A percentile compares a stretch with the other conserved stretches of the same genome.
Conservation (phyloP, 2,113 vertebrate genomes). For the Cardinalis cardinalis region DNA sequence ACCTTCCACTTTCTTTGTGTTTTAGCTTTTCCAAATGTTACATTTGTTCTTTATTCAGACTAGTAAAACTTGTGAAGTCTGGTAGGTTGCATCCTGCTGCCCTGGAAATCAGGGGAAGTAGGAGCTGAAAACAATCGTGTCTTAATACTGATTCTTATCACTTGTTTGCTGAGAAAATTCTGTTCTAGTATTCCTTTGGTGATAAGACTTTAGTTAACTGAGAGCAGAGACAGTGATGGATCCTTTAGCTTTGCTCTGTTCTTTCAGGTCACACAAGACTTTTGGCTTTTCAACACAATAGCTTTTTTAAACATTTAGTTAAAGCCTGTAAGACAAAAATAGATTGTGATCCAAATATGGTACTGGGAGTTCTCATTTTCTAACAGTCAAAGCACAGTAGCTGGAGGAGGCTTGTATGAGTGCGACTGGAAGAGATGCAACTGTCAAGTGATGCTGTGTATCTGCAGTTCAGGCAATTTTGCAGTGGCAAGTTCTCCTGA, state of each 20-base stretch:
- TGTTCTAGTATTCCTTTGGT: background rate
- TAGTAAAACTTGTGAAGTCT: background rate
- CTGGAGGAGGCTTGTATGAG: background rate
- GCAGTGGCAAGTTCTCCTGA: background rate
- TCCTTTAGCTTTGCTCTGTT: background rate
- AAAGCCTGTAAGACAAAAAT: background rate
- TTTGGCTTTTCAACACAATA: background rate
- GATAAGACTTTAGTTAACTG: background rate
- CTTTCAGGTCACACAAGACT: background rate
- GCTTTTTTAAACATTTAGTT: background rate
- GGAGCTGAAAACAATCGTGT: background rate
- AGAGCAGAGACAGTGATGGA: background rate
- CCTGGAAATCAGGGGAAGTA: background rate
- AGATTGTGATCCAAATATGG: background rate
- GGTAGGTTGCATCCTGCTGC: background rate
- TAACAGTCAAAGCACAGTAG: no score
- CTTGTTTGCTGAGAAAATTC: background rate
- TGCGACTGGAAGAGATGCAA: background rate
- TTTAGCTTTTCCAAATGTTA: background rate
- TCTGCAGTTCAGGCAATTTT: background rate
- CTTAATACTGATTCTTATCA: background rate
- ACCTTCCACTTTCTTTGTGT: background rate
- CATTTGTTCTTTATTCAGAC: background rate
- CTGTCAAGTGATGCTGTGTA: accelerated
- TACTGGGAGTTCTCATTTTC: background rate